Evolutionary conservation across 2,113 vertebrate species (phyloP).

Genomic region (Heptranchias perlo): DNA sequence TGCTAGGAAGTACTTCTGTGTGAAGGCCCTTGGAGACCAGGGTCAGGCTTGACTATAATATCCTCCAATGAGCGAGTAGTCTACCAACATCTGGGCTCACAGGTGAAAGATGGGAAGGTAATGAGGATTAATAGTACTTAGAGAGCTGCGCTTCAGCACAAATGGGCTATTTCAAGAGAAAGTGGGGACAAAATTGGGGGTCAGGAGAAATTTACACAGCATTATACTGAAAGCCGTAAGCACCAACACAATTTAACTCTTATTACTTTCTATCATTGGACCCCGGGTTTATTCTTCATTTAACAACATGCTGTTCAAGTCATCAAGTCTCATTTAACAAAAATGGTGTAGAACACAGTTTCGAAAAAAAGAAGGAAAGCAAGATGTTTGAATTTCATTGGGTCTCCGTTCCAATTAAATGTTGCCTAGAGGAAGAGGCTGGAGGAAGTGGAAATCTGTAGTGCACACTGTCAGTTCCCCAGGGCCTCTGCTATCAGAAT

Average conservation of each 20-base stretch:
- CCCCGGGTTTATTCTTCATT: background rate
- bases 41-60: background rate
- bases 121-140: background rate
- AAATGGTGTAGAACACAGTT: background rate
- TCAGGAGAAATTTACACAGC: background rate
- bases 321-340: background rate
- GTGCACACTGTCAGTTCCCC: background rate
- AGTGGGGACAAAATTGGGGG: background rate
- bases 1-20: background rate
- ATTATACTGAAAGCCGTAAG: background rate
- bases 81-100: background rate
- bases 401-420: background rate
- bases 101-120: background rate
- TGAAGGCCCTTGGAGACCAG: background rate
- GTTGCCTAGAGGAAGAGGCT: background rate
- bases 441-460: background rate
- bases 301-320: background rate
- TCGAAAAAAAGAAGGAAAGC: background rate
- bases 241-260: background rate
- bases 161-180: background rate
- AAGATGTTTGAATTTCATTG: background rate
- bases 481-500: background rate
- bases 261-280: background rate
- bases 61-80: background rate
- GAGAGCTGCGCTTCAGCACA: background rate